phyloP scores from a whole-genome alignment of 2,113 vertebrate genomes.

The Sapajus apella region DNA sequence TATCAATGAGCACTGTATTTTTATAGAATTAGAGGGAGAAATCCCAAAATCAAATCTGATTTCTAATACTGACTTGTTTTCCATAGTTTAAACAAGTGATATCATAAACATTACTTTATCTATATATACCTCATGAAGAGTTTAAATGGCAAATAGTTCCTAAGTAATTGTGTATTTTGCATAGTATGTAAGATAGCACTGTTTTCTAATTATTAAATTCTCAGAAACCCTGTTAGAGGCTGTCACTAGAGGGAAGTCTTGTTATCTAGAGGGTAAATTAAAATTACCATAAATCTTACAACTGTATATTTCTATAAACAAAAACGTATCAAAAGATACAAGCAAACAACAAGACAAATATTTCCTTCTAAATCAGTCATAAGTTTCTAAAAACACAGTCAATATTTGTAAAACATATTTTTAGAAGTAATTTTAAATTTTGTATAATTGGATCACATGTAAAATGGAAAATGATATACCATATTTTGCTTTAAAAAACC shows the following conservation, averaged over 20 bases:
- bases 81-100: background rate
- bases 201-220: background rate
- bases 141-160: background rate
- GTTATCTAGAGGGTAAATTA: constrained; percentile 47
- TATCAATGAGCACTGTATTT: background rate
- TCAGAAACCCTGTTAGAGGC: background rate
- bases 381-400: background rate
- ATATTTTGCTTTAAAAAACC: constrained; percentile 25
- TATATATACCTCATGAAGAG: background rate
- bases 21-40: background rate
- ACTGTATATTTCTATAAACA: background rate
- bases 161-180: background rate
- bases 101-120: background rate
- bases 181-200: background rate
- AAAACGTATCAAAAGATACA: background rate
- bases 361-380: background rate
- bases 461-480: background rate
- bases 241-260: constrained; percentile 39
- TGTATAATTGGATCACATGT: background rate
- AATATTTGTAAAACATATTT: background rate
- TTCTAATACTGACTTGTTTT: constrained; percentile 26
- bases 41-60: background rate
- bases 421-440: constrained; percentile 16
- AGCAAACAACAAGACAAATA: background rate
- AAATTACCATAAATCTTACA: constrained; percentile 48